Base-by-base conservation (phyloP, 2,113 vertebrate species). In the Clarias macrocephalus region DNA sequence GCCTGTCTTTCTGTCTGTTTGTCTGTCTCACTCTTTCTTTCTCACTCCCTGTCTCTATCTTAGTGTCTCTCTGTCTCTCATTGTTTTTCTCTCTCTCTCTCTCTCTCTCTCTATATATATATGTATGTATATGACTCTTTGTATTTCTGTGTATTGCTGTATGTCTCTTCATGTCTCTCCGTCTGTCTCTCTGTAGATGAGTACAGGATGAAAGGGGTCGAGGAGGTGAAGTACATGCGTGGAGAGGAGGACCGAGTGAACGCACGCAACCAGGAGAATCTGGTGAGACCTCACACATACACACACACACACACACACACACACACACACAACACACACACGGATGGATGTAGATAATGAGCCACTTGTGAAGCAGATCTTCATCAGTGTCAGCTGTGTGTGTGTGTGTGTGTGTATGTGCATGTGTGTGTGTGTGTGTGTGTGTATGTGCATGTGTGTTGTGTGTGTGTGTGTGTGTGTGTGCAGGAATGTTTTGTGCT, bases 151-250 rank as follows among this genome's bases (percentile, higher is more conserved):
- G 59, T 87, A 82, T 79, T 86, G 56, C 86, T 76, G 83, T 68
- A 28, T 82, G 13, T 85, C 18, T 79, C 60, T 84, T 68, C 90
- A 33, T 87, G 59, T 37, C 33, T 37, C 33, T 37, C 4, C 56
- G 52, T 28, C 25, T 90, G 70, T 90, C 33, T 85, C 60, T 42
- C 52, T 89, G 84, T 94, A 98, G 98, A 98, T 92, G 98, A 99
- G 94, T 98, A 98, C 96, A 98, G 97, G 94, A 96, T 97, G 96
- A 98, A 98, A 96, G 97, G 96, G 87, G 97, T 98, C 93, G 97
- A 98, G 95, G 97, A 98, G 95, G 98, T 98, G 89, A 96, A 95
- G 92, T 95, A 95, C 93, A 95, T 95, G 94, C 94, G 92, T 88
- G 94, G 94, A 89, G 95, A 95, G 10, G 95, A 95, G 87, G 95